Conservation (phyloP, 2,888 invertebrate genomes). For the Dorcus parallelipipedus region DNA sequence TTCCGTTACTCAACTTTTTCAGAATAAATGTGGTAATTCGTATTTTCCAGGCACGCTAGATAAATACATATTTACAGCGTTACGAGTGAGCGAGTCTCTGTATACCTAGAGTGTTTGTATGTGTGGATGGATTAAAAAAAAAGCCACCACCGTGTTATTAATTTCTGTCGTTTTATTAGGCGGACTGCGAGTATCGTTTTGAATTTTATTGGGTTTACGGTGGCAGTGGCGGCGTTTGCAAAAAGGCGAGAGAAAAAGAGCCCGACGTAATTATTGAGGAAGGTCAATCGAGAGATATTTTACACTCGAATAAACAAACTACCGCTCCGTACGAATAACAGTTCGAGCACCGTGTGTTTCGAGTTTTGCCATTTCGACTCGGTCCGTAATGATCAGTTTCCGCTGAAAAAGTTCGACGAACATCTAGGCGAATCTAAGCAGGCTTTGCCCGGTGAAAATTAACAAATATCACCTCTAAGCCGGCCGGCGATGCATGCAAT, state of each 20-base stretch:
- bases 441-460: neutral
- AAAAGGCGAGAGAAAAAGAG: conserved; percentile 11
- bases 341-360: conserved; percentile 16
- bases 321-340: conserved; percentile 20
- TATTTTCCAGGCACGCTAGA: too few relatives aligned
- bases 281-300: conserved; percentile 39
- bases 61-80: too few relatives aligned
- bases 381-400: conserved; percentile 15
- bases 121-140: too few relatives aligned
- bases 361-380: conserved; percentile 19
- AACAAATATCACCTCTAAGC: neutral
- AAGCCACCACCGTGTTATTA: too few relatives aligned
- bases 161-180: too few relatives aligned
- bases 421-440: neutral
- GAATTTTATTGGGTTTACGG: too few relatives aligned
- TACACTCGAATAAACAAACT: conserved; percentile 34
- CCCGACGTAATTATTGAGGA: conserved; percentile 31
- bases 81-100: too few relatives aligned
- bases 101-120: too few relatives aligned
- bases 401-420: neutral
- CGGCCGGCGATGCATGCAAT: neutral
- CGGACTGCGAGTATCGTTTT: too few relatives aligned
- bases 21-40: too few relatives aligned
- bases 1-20: too few relatives aligned
- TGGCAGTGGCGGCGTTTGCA: too few relatives aligned